These are phyloP conservation scores for Bergia puertoricense DNA, from an alignment of 92 coral and sea anemone genomes.

Conservation along the genomic window DNA sequence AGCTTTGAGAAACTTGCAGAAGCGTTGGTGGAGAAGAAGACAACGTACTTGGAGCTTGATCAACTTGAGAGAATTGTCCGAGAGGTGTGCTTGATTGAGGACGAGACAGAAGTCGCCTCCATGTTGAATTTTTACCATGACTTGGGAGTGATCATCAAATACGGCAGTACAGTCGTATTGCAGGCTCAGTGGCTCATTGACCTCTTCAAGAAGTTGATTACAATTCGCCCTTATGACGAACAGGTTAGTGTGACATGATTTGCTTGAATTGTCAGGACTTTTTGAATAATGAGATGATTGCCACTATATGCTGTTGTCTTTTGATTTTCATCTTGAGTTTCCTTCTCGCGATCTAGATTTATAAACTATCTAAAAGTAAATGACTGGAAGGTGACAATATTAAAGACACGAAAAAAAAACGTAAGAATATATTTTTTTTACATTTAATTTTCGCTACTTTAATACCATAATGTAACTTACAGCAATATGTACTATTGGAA, in stretches of 20 bases:
- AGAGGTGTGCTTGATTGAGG: constrained; percentile 45
- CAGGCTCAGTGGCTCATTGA: constrained; percentile 57
- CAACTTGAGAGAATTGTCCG: constrained; percentile 63
- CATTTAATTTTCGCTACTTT: too few species aligned
- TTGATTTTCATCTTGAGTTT: too few species aligned
- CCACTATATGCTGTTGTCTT: too few species aligned
- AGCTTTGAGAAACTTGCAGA: constrained; percentile 75
- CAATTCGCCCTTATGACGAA: constrained; percentile 39
- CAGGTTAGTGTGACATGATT: constrained; percentile 4
- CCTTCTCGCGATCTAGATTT: too few species aligned
- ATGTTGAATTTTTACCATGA: constrained; percentile 53
- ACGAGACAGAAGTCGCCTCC: constrained; percentile 33
- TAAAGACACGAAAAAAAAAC: too few species aligned
- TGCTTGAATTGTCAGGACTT: not conserved
- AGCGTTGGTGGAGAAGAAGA: constrained; percentile 64
- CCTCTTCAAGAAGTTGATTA: constrained; percentile 48
- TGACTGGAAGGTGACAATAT: too few species aligned
- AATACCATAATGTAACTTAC: not conserved
- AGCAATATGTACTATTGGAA: too few species aligned
- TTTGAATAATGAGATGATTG: not conserved
- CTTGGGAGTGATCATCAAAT: constrained; percentile 46
- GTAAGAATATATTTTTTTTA: too few species aligned
- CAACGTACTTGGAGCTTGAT: constrained; percentile 55
- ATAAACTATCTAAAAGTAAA: too few species aligned
- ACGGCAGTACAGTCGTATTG: constrained; percentile 43